phyloP scores from a whole-genome alignment of 2,797 vertebrate species.

The Tauraco hartlaubi region DNA sequence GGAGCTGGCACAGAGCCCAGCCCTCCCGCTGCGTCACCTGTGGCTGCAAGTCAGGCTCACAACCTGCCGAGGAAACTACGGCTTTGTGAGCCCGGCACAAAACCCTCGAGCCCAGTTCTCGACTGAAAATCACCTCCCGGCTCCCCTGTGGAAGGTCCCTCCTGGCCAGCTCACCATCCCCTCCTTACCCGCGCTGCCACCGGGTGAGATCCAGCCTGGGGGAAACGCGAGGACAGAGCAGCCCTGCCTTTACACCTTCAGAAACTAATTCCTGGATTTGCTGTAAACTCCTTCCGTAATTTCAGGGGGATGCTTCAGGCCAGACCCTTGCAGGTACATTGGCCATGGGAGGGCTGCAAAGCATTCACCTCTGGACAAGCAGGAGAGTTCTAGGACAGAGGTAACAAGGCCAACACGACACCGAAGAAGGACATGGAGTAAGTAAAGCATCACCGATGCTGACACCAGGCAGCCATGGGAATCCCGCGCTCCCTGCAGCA shows the following conservation, averaged over 20 bases:
- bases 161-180: neutral
- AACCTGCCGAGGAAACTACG: neutral
- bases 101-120: neutral
- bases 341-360: neutral
- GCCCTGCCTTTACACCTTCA: neutral
- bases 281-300: neutral
- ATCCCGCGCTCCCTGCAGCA: fast-evolving
- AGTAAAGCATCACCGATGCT: neutral
- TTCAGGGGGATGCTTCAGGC: neutral
- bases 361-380: neutral
- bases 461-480: neutral
- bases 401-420: neutral
- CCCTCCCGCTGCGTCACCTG: neutral
- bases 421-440: neutral
- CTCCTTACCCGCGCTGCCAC: neutral
- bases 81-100: fast-evolving
- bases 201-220: neutral
- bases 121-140: neutral
- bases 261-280: neutral
- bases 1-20: neutral
- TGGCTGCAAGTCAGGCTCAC: neutral
- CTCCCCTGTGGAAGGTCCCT: neutral
- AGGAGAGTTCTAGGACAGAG: neutral
- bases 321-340: neutral
- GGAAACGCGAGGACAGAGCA: neutral